phyloP scores from a whole-genome alignment of 2,113 vertebrate genomes.

The Hymenochirus boettgeri region DNA sequence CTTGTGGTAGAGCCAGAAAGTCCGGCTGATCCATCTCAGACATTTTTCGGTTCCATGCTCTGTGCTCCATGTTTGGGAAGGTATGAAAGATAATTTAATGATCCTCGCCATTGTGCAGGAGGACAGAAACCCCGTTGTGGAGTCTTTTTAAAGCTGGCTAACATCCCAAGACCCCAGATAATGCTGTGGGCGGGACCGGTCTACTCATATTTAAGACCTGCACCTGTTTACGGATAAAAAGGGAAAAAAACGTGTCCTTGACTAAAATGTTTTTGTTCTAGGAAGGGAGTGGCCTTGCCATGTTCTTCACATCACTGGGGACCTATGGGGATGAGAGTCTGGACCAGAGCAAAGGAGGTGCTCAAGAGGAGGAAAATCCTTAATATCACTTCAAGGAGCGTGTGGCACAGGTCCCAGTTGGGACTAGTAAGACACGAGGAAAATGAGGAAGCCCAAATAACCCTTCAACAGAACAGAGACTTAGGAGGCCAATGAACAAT shows the following conservation, averaged over 20 bases:
- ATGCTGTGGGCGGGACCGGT: no score
- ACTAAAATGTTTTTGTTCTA: slow-evolving; percentile 34
- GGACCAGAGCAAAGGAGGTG: slow-evolving; percentile 19
- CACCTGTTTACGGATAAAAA: background rate
- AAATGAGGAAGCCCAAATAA: background rate
- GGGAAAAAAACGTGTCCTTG: background rate
- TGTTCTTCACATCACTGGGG: slow-evolving; percentile 6
- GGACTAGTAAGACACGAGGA: slow-evolving; percentile 19
- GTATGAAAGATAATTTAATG: slow-evolving; percentile 33
- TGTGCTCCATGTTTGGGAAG: slow-evolving; percentile 44
- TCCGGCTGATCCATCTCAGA: slow-evolving; percentile 21
- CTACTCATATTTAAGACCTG: slow-evolving; percentile 36
- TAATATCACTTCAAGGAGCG: slow-evolving; percentile 24
- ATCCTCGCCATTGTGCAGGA: slow-evolving; percentile 42
- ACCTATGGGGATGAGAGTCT: slow-evolving; percentile 7
- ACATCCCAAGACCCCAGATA: slow-evolving; percentile 25
- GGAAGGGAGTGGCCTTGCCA: slow-evolving; percentile 21
- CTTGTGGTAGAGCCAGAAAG: slow-evolving; percentile 44
- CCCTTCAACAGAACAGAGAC: slow-evolving; percentile 1
- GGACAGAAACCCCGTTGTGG: slow-evolving; percentile 26
- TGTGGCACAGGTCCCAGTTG: slow-evolving; percentile 10
- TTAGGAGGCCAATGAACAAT: slow-evolving; percentile 29
- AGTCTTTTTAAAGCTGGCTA: slow-evolving; percentile 25
- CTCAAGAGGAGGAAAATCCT: slow-evolving; percentile 3
- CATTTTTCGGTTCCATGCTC: slow-evolving; percentile 35